Percentiles rank a stretch among this genome's conserved stretches.
Evolutionary conservation across 2,113 vertebrate species (phyloP).

Genomic region (Bubo blakistoni): DNA sequence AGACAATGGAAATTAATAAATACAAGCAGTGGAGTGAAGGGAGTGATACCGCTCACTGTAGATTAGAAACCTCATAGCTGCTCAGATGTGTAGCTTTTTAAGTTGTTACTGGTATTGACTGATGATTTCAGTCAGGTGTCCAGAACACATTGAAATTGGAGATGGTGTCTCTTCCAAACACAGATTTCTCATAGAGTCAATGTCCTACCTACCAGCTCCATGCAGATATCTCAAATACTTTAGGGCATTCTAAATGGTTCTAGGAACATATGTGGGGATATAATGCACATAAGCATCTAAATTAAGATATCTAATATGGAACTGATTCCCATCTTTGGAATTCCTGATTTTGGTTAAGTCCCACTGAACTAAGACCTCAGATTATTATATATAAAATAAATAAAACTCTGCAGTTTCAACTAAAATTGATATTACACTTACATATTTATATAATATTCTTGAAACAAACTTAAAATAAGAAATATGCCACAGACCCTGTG

Average conservation of each 20-base stretch:
- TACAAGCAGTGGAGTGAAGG: not conserved
- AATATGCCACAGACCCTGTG: not conserved
- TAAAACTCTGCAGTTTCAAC: not conserved
- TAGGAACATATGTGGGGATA: not conserved
- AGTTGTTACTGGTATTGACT: not conserved
- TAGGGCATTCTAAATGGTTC: not conserved
- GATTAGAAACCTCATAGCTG: not conserved
- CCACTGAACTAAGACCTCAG: not conserved
- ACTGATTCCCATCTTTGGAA: not conserved
- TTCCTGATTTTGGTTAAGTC: not conserved
- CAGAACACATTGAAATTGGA: not conserved
- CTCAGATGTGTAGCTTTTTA: not conserved
- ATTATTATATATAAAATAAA: not conserved
- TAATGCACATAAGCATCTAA: not conserved
- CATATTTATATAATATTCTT: not conserved
- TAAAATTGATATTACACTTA: not conserved
- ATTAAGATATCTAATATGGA: not conserved
- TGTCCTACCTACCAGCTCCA: not conserved
- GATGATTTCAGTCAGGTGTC: not conserved
- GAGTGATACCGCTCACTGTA: not conserved
- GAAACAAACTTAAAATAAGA: not conserved
- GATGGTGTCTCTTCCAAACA: not conserved
- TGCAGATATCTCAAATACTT: not conserved
- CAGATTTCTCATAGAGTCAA: not conserved
- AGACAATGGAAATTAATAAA: not conserved